Base-by-base conservation (phyloP, 1,140 invertebrate genomes). In the Chelonus insularis region DNA sequence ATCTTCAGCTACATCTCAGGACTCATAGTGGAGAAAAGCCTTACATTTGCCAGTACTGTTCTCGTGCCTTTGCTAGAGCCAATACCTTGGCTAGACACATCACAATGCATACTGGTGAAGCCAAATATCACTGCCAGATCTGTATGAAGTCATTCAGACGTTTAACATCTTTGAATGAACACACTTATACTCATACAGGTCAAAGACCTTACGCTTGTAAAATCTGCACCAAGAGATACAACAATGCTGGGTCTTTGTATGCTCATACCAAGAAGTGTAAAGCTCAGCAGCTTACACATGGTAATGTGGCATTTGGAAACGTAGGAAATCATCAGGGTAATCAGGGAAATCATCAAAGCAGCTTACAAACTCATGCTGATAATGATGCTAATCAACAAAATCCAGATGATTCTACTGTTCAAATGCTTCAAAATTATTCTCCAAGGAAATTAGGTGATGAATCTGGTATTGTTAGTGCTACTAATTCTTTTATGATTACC, bases 21-120 rank as follows among this genome's bases (percentile, higher is more conserved):
- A 78, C 76, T 0, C 75, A 79, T 18, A 79, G 74, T 7, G 76
- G 78, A 8, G 76, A 76, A 55, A 79, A 78, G 56, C 73, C 78
- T n/a, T 85, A 80, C 29, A 78, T 90, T 41, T 95, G 93, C 72
- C 80, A 84, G 18, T 87, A 91, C 14, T 95, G 93, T 70, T 88
- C 87, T 4, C 89, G 82, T 41, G 75, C 79, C 0, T 86, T 86
- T 59, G 81, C 83, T 0, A 85, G 88, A 55, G 88, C 90, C 75
- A 88, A 91, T 2, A 92, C 92, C 1, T 73, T 94, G n/a, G 91
- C 89, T 12, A 91, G 94, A 80, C 93, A 93, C 68, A 81, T 91
- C 43, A 83, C 91, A n/a, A 91, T 90, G 52, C 91, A 93, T 71
- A 87, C 73, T 68, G 77, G 77, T 1, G 76, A 78, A 57, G 76